A percentile compares a stretch with the other conserved stretches of the same genome.
These are phyloP conservation scores for Anisognathus igniventris DNA, from an alignment of 2,797 vertebrate species.

Conservation along the genomic window DNA sequence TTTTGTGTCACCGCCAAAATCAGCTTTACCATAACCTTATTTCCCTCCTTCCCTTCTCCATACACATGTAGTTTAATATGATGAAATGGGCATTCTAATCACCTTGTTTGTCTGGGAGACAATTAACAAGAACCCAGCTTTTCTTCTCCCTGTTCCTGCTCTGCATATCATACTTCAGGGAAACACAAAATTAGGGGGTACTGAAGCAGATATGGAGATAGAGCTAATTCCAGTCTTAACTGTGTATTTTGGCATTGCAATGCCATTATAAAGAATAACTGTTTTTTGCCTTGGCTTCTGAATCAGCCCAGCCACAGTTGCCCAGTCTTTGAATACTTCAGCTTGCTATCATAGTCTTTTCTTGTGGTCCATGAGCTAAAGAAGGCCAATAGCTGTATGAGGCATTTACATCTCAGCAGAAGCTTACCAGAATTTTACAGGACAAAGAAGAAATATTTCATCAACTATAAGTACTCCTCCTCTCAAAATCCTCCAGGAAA, in stretches of 20 bases:
- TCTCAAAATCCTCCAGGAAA: background rate
- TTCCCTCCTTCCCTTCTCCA: background rate
- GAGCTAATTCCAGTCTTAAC: background rate
- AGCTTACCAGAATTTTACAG: background rate
- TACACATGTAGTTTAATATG: background rate
- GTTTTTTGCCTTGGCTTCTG: background rate
- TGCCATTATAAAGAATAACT: background rate
- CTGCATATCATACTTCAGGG: background rate
- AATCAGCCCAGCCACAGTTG: background rate
- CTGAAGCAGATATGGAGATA: background rate
- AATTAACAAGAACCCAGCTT: background rate
- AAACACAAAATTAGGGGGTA: background rate
- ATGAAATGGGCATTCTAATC: background rate
- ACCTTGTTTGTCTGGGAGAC: background rate
- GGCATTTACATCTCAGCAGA: background rate
- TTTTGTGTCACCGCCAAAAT: background rate
- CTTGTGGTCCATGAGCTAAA: background rate
- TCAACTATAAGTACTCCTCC: background rate
- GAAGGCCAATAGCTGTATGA: background rate
- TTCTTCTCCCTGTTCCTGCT: background rate
- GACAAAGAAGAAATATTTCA: background rate
- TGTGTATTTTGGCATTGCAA: background rate
- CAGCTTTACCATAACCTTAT: background rate
- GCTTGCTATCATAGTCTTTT: background rate
- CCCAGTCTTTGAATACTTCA: background rate